Base-by-base conservation (phyloP, 2,113 vertebrate species). In the Paralichthys olivaceus region DNA sequence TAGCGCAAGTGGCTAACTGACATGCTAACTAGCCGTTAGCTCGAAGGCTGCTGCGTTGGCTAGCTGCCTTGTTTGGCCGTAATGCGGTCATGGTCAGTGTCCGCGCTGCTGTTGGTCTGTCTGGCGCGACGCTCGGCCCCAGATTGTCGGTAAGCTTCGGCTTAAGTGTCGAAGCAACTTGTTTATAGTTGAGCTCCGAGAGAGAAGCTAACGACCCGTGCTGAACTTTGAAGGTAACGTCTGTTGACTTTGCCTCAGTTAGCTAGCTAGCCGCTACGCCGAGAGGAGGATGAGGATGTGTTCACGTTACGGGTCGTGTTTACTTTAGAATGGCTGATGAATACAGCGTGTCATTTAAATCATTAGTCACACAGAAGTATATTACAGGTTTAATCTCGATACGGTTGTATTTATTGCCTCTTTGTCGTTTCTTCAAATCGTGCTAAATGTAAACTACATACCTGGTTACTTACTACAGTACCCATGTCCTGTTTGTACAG, bases 21-120 rank as follows among this genome's bases (percentile, higher is more conserved):
- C 54, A 34, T 69, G 92, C 88, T 93, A 91, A 69, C 82, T 89
- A 86, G 83, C 81, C 1, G 45, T 72, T 91, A 90, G 89, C 85
- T 72, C 22, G 15, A 40, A 20, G 28, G 81, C 75, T 79, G 66
- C 19, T 62, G 3, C 45, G 45, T 61, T 84, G 84, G 89, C 82
- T 86, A 87, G 77, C 81, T 88, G 87, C 84, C 85, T 82, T 79
- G 86, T 84, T 89, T 74, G 76, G 69, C 77, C 74, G 78, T 84
- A 69, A 77, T 75, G 87, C 83, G 74, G 81, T 84, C 78, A 57
- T 29, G 78, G 82, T 73, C 83, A 57, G 59, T 63, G 87, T 83
- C 77, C 77, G 65, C 56, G 0, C 49, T n/a, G 68, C 55, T 59
- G 55, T 13, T 19, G 9, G 56, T 49, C 45, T 13, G 69, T 75